These are phyloP conservation scores for Philaethria dido DNA, from an alignment of 2,888 invertebrate species.

Conservation along the genomic window DNA sequence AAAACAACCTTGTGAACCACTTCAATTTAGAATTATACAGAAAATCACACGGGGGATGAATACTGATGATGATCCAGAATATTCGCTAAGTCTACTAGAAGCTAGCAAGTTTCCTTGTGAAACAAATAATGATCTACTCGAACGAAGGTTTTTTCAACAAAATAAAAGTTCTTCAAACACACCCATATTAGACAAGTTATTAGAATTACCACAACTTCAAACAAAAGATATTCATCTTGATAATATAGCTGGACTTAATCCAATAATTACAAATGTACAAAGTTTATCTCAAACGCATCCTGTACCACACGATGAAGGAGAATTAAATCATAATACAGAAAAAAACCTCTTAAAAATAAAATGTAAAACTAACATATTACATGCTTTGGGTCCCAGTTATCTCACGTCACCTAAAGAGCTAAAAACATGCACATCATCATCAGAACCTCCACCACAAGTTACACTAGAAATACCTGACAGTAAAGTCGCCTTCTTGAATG, in stretches of 20 bases:
- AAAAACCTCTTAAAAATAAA: background rate
- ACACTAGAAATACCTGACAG: background rate
- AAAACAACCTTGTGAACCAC: background rate
- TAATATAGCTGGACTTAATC: background rate
- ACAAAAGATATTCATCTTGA: background rate
- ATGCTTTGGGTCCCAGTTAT: background rate
- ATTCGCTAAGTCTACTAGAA: conserved; percentile 26
- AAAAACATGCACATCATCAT: background rate
- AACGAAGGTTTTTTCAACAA: background rate
- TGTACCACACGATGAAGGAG: background rate
- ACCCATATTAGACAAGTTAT: background rate
- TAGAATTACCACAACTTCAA: background rate
- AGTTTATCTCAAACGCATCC: conserved; percentile 1
- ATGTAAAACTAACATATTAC: conserved; percentile 10
- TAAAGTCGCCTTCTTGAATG: background rate
- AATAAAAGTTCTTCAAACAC: background rate
- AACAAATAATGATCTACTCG: background rate
- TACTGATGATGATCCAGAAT: conserved; percentile 33
- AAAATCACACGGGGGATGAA: conserved; percentile 17
- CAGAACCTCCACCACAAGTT: background rate
- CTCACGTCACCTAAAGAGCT: background rate
- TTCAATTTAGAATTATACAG: background rate
- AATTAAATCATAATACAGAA: background rate
- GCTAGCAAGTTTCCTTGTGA: conserved; percentile 6
- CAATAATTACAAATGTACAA: conserved; percentile 20